phyloP scores from a whole-genome alignment of 2,888 invertebrate genomes.

The Zelleria hepariella region DNA sequence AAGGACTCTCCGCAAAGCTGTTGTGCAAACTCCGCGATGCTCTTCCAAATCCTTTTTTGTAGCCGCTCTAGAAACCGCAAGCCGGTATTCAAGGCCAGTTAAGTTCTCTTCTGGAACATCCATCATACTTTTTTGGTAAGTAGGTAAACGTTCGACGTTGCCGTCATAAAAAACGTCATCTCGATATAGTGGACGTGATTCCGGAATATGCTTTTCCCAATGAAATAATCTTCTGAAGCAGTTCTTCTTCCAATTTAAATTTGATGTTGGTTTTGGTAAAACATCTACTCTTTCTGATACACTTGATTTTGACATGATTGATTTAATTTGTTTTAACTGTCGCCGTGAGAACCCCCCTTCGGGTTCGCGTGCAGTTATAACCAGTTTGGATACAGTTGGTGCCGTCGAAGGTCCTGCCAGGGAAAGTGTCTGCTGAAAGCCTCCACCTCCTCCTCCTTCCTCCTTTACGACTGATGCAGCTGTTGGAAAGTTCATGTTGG shows the following conservation, averaged over 20 bases:
- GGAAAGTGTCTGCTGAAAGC: slow-evolving; percentile 16
- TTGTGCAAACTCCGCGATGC: slow-evolving; percentile 47
- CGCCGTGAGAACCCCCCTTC: slow-evolving; percentile 38
- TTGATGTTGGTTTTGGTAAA: neutral
- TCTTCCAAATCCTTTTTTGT: slow-evolving; percentile 47
- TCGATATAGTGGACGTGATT: slow-evolving; percentile 56
- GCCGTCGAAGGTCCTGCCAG: slow-evolving; percentile 34
- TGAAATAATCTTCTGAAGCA: slow-evolving; percentile 29
- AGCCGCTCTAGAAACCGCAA: slow-evolving; percentile 58
- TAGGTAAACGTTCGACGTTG: slow-evolving; percentile 39
- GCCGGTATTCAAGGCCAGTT: slow-evolving; percentile 58
- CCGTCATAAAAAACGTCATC: slow-evolving; percentile 61
- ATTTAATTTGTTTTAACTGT: slow-evolving; percentile 49
- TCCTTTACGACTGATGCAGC: slow-evolving; percentile 48
- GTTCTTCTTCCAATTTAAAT: slow-evolving; percentile 22
- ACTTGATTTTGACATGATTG: slow-evolving; percentile 41
- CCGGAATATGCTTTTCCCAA: slow-evolving; percentile 48
- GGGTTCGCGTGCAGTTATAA: slow-evolving; percentile 37
- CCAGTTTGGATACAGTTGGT: slow-evolving; percentile 32
- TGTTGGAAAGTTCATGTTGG: slow-evolving; percentile 42
- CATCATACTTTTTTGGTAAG: slow-evolving; percentile 50
- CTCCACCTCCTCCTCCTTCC: slow-evolving; percentile 9
- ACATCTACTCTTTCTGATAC: slow-evolving; percentile 22
- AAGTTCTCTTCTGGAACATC: slow-evolving; percentile 25
- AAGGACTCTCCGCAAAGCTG: slow-evolving; percentile 49